Evolutionary conservation across 2,113 vertebrate species (phyloP), one percentile per base, ranked within the genome.

Genomic region (Grantiella picta): DNA sequence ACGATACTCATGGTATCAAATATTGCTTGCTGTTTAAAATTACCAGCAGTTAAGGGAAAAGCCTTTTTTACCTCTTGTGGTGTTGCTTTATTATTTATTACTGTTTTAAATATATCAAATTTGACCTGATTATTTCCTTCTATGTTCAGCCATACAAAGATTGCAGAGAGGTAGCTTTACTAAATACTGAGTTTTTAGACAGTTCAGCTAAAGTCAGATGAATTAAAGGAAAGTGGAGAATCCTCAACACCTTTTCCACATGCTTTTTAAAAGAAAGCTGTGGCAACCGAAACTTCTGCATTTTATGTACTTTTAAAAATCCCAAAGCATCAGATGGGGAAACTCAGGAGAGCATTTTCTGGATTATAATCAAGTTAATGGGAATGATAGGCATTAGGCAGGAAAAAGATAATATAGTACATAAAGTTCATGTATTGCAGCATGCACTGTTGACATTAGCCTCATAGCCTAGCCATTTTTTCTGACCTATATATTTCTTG

Each of bases 1-100:
- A 47, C 5, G 54, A 38, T 0, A 0, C 15, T 77, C 0, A 0
- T 5, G 9, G 11, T 29, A 86, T 54, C 38, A 92, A 87, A 90
- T 88, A 90, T 23, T 92, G 42, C 29, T 54, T 82, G 14, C 29
- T 76, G 36, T 47, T 73, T 56, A 82, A 87, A 91, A 91, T 79
- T 79, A 57, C 5, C 16, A 47, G 42, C 12, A 75, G 14, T 63
- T 68, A 78, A 73, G 68, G 47, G 52, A 28, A 91, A 56, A 75
- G 1, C 0, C 8, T 66, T 80, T 72, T 2, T 72, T 87, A 15
- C 21, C 6, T 75, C 49, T 64, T 52, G 31, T 45, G 13, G 38
- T 82, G 36, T n/a, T 82, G 17, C 3, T 75, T 80, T 63, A 29
- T 65, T 63, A 64, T 65, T 85, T 72, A 49, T 68, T 79, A 63